Conservation (phyloP, 2,797 vertebrate species). For the Cryptoblepharus egeriae region DNA sequence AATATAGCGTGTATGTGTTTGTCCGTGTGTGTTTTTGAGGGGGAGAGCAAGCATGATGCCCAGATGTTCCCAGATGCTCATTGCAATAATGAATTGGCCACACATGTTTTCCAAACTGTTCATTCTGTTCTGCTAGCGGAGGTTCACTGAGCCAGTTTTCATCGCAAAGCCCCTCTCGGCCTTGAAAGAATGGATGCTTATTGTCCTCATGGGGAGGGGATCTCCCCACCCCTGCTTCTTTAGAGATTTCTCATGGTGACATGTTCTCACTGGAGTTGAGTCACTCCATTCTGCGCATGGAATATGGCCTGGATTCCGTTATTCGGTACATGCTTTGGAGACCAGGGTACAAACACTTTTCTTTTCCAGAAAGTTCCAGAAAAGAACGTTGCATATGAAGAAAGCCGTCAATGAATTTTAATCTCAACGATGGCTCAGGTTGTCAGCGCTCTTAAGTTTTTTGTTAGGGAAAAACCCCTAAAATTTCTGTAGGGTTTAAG, state of each 20-base stretch:
- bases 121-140: rapidly evolving
- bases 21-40: background rate
- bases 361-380: conserved; percentile 40
- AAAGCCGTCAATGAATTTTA: conserved; percentile 5
- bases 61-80: conserved; percentile 20
- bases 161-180: background rate
- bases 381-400: background rate
- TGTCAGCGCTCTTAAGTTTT: background rate
- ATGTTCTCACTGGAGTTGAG: conserved; percentile 37
- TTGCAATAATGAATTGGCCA: conserved; percentile 1
- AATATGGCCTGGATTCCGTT: conserved; percentile 53
- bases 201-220: background rate
- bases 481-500: background rate
- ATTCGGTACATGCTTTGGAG: conserved; percentile 36
- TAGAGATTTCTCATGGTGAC: conserved; percentile 35
- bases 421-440: background rate
- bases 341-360: conserved; percentile 8
- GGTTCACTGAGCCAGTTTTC: background rate
- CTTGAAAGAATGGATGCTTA: background rate
- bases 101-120: conserved; percentile 11
- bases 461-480: background rate
- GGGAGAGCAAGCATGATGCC: background rate
- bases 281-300: background rate
- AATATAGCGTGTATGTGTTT: background rate
- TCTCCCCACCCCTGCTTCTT: background rate